Conservation (phyloP, 2,888 invertebrate species). For the Calliopum simillimum region DNA sequence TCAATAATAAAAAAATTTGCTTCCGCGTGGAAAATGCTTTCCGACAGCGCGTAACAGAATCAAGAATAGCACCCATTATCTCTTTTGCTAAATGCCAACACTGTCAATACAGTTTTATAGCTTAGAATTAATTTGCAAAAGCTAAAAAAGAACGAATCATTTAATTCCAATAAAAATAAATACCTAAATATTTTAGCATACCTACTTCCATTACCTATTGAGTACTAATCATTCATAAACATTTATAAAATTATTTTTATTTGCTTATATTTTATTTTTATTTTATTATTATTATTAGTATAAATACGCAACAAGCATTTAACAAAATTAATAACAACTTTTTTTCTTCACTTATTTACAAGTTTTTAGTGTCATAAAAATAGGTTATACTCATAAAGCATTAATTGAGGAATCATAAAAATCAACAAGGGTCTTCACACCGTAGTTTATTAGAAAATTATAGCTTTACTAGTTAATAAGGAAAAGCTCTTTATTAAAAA, state of each 20-base stretch:
- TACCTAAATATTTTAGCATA: constrained; percentile 24
- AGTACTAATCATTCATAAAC: constrained; percentile 39
- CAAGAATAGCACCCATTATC: too few species aligned
- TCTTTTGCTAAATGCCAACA: too few species aligned
- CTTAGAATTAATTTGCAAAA: background rate
- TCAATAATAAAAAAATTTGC: too few species aligned
- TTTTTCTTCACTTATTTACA: constrained; percentile 10
- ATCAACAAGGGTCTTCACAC: too few species aligned
- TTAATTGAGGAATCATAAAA: too few species aligned
- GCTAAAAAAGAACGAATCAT: too few species aligned
- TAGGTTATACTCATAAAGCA: background rate
- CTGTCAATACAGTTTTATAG: background rate
- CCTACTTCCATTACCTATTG: constrained; percentile 11
- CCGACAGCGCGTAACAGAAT: too few species aligned
- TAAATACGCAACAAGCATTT: constrained; percentile 32
- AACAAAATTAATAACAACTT: constrained; percentile 30
- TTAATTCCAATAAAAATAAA: constrained; percentile 37
- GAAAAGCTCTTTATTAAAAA: too few species aligned
- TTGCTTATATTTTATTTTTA: too few species aligned
- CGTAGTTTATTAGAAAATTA: too few species aligned
- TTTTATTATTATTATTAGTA: constrained; percentile 8
- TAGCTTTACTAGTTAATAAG: too few species aligned
- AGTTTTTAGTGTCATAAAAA: constrained; percentile 26
- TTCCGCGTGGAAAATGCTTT: too few species aligned
- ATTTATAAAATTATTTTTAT: constrained; percentile 41